phyloP scores from a whole-genome alignment of 1,140 invertebrate genomes.

The Drosophila teissieri region DNA sequence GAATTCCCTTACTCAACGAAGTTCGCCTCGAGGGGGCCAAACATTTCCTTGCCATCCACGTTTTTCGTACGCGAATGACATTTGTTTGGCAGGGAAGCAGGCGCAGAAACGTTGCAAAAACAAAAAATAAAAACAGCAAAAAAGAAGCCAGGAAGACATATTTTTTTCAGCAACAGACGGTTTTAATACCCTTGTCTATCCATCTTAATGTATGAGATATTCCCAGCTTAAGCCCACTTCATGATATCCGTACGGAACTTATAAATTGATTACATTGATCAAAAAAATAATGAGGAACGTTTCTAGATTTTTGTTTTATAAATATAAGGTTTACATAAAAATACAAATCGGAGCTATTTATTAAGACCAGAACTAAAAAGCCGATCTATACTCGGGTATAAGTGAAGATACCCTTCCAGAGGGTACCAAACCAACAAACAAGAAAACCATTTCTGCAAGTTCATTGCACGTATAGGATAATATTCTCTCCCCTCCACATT shows the following conservation, averaged over 20 bases:
- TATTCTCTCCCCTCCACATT: conserved; percentile 13
- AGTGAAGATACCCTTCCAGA: background rate
- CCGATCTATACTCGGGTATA: no score
- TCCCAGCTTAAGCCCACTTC: no score
- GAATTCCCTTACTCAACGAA: conserved; percentile 43
- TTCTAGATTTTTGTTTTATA: no score
- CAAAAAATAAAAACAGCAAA: conserved; percentile 29
- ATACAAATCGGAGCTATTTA: no score
- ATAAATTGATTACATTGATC: no score
- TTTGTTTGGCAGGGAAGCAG: conserved; percentile 58
- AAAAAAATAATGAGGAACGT: no score
- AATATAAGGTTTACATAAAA: no score
- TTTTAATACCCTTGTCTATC: conserved; percentile 8
- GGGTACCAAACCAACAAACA: conserved; percentile 11
- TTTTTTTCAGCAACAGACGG: background rate
- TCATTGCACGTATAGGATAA: conserved; percentile 41
- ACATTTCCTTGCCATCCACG: conserved; percentile 24
- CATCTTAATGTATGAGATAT: no score
- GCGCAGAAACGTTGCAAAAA: conserved; percentile 42
- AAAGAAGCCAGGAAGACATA: background rate
- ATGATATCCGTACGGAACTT: no score
- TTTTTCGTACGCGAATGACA: conserved; percentile 58
- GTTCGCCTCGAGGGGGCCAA: conserved; percentile 23
- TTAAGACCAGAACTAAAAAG: no score
- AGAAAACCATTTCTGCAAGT: conserved; percentile 56